phyloP scores from a whole-genome alignment of 2,888 invertebrate species.

The Drosophila anceps region DNA sequence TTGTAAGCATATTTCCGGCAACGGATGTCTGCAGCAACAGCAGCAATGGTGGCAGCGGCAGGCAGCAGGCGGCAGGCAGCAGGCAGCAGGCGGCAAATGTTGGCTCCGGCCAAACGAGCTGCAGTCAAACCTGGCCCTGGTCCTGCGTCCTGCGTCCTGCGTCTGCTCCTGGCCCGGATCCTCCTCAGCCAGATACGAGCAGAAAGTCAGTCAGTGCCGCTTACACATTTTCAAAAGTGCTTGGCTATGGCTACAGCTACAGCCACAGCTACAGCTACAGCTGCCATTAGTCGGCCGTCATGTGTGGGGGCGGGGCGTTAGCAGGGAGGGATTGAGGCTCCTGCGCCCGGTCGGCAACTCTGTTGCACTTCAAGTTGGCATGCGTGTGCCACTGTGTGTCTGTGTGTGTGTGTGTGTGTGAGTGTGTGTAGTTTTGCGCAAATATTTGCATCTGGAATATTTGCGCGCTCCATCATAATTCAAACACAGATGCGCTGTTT shows the following conservation, averaged over 20 bases:
- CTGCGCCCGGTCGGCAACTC: constrained; percentile 48
- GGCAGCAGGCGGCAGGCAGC: constrained; percentile 16
- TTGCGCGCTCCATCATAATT: constrained; percentile 85
- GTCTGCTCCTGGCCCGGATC: constrained; percentile 35
- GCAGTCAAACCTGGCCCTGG: constrained; percentile 26
- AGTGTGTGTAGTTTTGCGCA: constrained; percentile 83
- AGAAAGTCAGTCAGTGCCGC: constrained; percentile 79
- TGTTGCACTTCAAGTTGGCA: constrained; percentile 76
- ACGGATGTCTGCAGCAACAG: constrained; percentile 68
- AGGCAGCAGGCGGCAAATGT: constrained; percentile 59
- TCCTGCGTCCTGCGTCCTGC: neutral
- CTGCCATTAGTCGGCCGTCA: constrained; percentile 66
- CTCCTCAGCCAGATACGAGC: constrained; percentile 57
- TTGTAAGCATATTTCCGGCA: constrained; percentile 79
- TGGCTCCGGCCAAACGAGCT: constrained; percentile 71
- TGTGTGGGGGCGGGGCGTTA: constrained; percentile 16
- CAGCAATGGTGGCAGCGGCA: constrained; percentile 8
- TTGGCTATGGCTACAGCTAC: constrained; percentile 45
- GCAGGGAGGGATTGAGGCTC: constrained; percentile 1
- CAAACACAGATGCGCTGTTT: constrained; percentile 85
- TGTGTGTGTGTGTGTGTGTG: constrained; percentile 40
- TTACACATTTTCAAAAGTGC: constrained; percentile 79
- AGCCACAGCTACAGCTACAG: neutral
- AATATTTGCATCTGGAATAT: constrained; percentile 85
- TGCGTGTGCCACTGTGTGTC: constrained; percentile 35